Percentiles rank a stretch among this genome's conserved stretches.
phyloP scores from a whole-genome alignment of 2,888 invertebrate species.

The Orthonevra nobilis region DNA sequence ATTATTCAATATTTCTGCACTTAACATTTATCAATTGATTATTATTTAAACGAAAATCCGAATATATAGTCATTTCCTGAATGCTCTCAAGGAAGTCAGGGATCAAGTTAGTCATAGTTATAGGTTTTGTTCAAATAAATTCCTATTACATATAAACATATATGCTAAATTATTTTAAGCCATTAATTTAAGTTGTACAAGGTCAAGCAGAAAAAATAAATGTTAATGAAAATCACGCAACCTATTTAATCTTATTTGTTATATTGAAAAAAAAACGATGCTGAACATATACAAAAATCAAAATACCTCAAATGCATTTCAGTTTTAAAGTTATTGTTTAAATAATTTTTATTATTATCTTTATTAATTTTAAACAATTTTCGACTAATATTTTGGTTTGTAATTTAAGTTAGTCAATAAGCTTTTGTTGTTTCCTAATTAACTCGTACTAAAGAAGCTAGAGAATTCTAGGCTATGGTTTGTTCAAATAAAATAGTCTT shows the following conservation, averaged over 20 bases:
- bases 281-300: slow-evolving; percentile 76
- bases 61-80: slow-evolving; percentile 65
- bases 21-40: slow-evolving; percentile 3
- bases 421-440: slow-evolving; percentile 62
- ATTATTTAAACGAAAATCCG: slow-evolving; percentile 17
- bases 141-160: slow-evolving; percentile 29
- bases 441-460: slow-evolving; percentile 66
- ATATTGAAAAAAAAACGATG: slow-evolving; percentile 24
- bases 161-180: too few relatives aligned
- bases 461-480: slow-evolving; percentile 68
- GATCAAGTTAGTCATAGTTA: slow-evolving; percentile 58
- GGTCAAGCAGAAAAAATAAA: slow-evolving; percentile 14
- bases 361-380: too few relatives aligned
- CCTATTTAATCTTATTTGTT: slow-evolving; percentile 44
- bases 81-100: slow-evolving; percentile 59
- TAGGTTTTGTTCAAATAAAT: slow-evolving; percentile 47
- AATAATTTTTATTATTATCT: slow-evolving; percentile 69
- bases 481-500: slow-evolving; percentile 59
- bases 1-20: slow-evolving; percentile 20
- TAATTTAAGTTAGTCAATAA: slow-evolving; percentile 50
- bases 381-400: too few relatives aligned
- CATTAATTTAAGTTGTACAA: slow-evolving; percentile 30
- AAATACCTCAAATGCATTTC: slow-evolving; percentile 81
- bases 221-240: slow-evolving; percentile 7
- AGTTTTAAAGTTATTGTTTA: slow-evolving; percentile 78